Evolutionary conservation across 2,797 vertebrate genomes (phyloP), one percentile per base, ranked within the genome.

Genomic region (Sciurus vulgaris): DNA sequence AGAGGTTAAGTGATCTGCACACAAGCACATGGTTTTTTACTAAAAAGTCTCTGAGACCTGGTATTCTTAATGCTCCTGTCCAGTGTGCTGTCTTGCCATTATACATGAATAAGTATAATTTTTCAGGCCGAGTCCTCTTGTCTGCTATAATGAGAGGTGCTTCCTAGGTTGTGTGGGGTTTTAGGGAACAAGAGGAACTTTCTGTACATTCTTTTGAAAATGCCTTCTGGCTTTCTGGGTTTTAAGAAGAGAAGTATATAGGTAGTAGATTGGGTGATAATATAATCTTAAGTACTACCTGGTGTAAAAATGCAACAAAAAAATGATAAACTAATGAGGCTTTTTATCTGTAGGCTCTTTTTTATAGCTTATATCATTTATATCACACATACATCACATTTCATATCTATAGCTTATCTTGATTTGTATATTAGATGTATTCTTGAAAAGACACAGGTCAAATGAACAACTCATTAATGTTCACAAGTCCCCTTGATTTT

Each of bases 361-460:
- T 94, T 94, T 86, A 91, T 9, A 94, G 51, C 24, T 83, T 85
- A 85, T 6, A 92, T 35, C 30, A 15, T n/a, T 15, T n/a, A 26
- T 61, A 61, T 61, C 41, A 69, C 41, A 67, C 9, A 83, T 4
- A 54, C 28, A 65, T 94, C 56, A 54, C 93, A 61, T 93, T 78
- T 93, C 90, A 38, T 95, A 78, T 78, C 47, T 85, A 4, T 77
- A 81, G 51, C n/a, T 59, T 92, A 65, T 92, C 69, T 41, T 94
- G 72, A 94, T 77, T 93, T 95, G 69, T 56, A 83, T 92, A 59
- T 79, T 91, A 82, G 38, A 35, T 76, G 67, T 78, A 90, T 47
- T 85, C 51, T 89, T 92, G 38, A 96, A 96, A 89, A 93, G 20
- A 63, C 47, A 47, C n/a, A 91, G 44, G 73, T 87, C 95, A 89